Evolutionary conservation across 1,140 invertebrate species (phyloP).

Genomic region (Mactra quadrangularis): DNA sequence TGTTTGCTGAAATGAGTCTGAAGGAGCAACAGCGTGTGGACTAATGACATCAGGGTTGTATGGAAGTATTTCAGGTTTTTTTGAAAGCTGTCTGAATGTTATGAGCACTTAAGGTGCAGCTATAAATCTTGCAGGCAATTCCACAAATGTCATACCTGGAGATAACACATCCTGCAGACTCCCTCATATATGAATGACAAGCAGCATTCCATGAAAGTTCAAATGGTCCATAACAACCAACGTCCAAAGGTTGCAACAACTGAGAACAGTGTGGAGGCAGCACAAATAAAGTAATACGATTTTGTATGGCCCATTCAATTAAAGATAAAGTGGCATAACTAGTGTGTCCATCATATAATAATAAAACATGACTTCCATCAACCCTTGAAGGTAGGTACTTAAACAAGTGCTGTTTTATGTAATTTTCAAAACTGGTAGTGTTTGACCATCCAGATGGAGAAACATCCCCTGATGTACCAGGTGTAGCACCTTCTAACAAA

Average conservation of each 20-base stretch:
- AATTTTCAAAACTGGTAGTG: slow-evolving; percentile 48
- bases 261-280: slow-evolving; percentile 56
- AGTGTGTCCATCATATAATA: slow-evolving; percentile 60
- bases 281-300: slow-evolving; percentile 55
- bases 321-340: slow-evolving; percentile 38
- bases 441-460: slow-evolving; percentile 63
- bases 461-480: slow-evolving; percentile 47
- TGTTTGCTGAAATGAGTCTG: not conserved
- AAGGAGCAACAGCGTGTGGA: slow-evolving; percentile 11
- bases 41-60: slow-evolving; percentile 32
- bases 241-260: slow-evolving; percentile 54
- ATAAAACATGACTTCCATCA: not conserved
- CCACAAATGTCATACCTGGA: slow-evolving; percentile 58
- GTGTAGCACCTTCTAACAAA: slow-evolving; percentile 43
- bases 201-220: slow-evolving; percentile 43
- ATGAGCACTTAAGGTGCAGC: slow-evolving; percentile 41
- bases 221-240: slow-evolving; percentile 47
- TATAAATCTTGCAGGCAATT: slow-evolving; percentile 55
- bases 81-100: slow-evolving; percentile 56
- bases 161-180: slow-evolving; percentile 9
- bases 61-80: slow-evolving; percentile 56
- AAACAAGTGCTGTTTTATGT: slow-evolving; percentile 37
- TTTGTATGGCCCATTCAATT: slow-evolving; percentile 54
- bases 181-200: slow-evolving; percentile 45
- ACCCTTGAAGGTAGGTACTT: slow-evolving; percentile 33